Conservation (phyloP, 2,888 invertebrate species). For the Athalia circularis region DNA sequence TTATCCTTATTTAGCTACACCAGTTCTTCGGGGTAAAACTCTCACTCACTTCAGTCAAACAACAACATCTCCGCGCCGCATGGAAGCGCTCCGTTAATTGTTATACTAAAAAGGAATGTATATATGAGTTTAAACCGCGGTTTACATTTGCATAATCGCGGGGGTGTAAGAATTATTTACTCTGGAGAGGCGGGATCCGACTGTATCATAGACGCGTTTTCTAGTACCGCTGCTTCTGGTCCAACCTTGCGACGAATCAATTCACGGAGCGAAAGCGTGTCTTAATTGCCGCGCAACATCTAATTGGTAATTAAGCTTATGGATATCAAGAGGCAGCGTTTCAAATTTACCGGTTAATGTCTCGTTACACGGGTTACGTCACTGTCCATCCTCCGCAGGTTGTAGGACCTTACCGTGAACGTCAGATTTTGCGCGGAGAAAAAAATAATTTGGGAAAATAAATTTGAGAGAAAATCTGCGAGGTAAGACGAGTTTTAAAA, state of each 20-base stretch:
- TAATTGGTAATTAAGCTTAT: conserved; percentile 73
- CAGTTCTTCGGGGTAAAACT: conserved; percentile 30
- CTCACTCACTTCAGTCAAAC: conserved; percentile 2
- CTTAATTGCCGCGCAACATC: conserved; percentile 65
- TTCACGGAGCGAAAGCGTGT: conserved; percentile 70
- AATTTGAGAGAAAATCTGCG: too few species aligned
- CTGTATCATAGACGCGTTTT: background rate
- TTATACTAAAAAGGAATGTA: background rate
- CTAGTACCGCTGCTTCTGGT: background rate
- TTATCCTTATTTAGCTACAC: conserved; percentile 40
- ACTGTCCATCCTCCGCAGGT: conserved; percentile 7
- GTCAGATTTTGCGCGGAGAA: background rate
- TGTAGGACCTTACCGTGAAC: background rate
- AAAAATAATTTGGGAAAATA: background rate
- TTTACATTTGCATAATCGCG: conserved; percentile 36
- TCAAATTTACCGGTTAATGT: conserved; percentile 36
- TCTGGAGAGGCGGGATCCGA: background rate
- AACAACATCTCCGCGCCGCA: too few species aligned
- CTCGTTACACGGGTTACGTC: conserved; percentile 43
- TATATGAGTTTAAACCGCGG: conserved; percentile 34
- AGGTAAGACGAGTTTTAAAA: too few species aligned
- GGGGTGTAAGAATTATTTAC: background rate
- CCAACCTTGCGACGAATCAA: conserved; percentile 68
- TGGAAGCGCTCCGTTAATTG: conserved; percentile 32
- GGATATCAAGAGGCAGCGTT: conserved; percentile 59